phyloP scores from a whole-genome alignment of 2,113 vertebrate genomes.

The Colinus virginianus region DNA sequence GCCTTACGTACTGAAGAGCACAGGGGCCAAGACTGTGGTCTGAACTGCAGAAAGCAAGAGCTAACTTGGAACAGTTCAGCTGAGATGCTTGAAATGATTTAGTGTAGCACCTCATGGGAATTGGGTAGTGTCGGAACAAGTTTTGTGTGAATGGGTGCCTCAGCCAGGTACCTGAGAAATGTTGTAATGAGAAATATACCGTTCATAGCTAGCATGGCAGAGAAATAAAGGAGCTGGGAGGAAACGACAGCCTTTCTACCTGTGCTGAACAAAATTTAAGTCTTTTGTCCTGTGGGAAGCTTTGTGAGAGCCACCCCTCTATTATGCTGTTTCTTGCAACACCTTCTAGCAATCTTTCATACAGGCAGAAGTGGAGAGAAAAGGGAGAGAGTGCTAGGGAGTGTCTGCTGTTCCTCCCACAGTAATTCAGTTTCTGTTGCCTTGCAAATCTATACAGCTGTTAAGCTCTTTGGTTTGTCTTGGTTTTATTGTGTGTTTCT shows the following conservation, averaged over 20 bases:
- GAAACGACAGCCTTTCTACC: not conserved
- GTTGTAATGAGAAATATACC: not conserved
- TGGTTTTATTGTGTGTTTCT: not conserved
- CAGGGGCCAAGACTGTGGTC: fast-evolving
- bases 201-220: not conserved
- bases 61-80: not conserved
- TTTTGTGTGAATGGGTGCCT: not conserved
- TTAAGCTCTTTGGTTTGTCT: not conserved
- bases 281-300: not conserved
- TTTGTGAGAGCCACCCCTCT: not conserved
- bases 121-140: fast-evolving
- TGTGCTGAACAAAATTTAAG: not conserved
- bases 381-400: not conserved
- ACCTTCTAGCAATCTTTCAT: not conserved
- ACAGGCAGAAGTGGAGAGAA: not conserved
- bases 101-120: not conserved
- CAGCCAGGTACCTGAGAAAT: not conserved
- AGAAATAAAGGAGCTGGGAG: not conserved
- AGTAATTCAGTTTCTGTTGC: not conserved
- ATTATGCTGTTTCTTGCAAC: not conserved
- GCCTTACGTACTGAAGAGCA: fast-evolving
- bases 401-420: not conserved
- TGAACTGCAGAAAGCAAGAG: not conserved
- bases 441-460: not conserved
- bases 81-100: not conserved